phyloP scores from a whole-genome alignment of 2,113 vertebrate genomes.

The Setophaga coronata region DNA sequence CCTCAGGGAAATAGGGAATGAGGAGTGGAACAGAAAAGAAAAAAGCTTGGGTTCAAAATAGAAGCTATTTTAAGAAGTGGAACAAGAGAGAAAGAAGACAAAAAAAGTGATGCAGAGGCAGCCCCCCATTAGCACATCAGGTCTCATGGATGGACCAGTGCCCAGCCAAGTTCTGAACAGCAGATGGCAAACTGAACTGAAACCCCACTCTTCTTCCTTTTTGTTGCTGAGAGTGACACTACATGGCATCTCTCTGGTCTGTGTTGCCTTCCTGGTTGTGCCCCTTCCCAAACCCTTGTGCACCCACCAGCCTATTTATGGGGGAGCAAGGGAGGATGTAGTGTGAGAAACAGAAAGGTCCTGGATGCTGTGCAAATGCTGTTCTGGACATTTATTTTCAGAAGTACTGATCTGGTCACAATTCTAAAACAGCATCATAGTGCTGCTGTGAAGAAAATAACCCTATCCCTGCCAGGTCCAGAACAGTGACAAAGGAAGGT shows the following conservation, averaged over 20 bases:
- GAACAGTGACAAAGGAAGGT: not conserved
- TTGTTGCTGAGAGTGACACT: not conserved
- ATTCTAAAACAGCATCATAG: not conserved
- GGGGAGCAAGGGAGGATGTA: too few species aligned
- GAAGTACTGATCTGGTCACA: not conserved
- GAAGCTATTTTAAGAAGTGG: not conserved
- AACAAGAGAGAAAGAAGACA: not conserved
- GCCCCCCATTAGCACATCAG: rapidly evolving
- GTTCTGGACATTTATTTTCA: not conserved
- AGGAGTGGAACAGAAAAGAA: not conserved
- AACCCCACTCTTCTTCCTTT: not conserved
- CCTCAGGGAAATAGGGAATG: not conserved
- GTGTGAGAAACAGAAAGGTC: not conserved
- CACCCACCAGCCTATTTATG: rapidly evolving
- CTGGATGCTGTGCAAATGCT: not conserved
- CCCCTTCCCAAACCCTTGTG: not conserved
- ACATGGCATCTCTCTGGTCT: not conserved
- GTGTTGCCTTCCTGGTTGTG: not conserved
- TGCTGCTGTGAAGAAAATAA: not conserved
- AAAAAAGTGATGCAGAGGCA: not conserved
- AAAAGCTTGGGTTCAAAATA: not conserved
- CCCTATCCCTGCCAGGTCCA: not conserved
- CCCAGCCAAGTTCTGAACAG: not conserved
- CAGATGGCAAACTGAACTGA: not conserved
- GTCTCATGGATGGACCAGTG: rapidly evolving